Base-by-base conservation (phyloP, 1,140 invertebrate species). In the Polypedilum pembai region DNA sequence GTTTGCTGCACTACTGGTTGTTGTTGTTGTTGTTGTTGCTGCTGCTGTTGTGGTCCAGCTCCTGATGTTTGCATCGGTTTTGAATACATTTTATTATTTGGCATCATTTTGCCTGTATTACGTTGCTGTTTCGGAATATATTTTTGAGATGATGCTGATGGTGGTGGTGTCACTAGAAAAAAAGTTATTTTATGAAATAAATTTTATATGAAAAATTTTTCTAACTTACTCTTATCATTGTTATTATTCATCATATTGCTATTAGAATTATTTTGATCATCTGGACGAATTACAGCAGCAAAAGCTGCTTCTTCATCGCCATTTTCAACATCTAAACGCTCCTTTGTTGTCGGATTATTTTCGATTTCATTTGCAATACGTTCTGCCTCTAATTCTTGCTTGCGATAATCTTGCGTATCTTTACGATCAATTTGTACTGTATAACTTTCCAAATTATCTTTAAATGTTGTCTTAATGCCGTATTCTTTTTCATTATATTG, bases 291-390 rank as follows among this genome's bases (percentile, higher is more conserved):
- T 20, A 92, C 91, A 18, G 91, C 89, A 18, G 91, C 91, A 83
- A 89, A 95, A 5, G 80, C 75, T 78, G 94, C 91, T 81, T 96
- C 94, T 79, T 96, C 93, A 78, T 96, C 94, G 0, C 92, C 94
- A 84, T 96, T 96, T 84, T 97, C 95, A 73, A 95, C 79, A 74
- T 94, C 92, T 74, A 91, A 85, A 76, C 92, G 85, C n/a, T 88
- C 87, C 79, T 90, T 91, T 78, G 94, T 92, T 75, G 86, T 84
- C 0, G 92, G 90, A 81, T 92, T 90, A 78, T 86, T 91, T 82
- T 96, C 94, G 74, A 98, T 97, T 84, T 96, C 94, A 56, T 87
- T 88, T 0, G 95, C 95, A 78, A 97, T 91, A 82, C 92, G 90
- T 73, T 90, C 87, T 41, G 95, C 95, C 82, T 92, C 91, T 40